Evolutionary conservation across 2,797 vertebrate species (phyloP).

Genomic region (Gadopsis marmoratus): DNA sequence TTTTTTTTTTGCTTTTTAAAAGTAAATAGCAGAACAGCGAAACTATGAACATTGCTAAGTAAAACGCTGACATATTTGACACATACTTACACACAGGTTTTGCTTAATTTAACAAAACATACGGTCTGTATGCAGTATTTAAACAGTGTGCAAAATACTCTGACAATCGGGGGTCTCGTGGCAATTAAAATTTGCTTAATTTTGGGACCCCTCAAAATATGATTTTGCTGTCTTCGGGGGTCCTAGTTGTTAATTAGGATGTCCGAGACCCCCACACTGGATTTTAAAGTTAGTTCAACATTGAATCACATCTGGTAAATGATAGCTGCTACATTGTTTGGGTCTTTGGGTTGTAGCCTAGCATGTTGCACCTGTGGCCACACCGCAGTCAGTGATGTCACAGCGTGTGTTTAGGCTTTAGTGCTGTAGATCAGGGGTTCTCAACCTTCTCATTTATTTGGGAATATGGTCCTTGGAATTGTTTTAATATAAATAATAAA

Average conservation of each 20-base stretch:
- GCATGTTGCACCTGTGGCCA: neutral
- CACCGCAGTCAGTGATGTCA: neutral
- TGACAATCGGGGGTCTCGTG: too few species aligned
- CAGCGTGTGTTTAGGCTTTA: neutral
- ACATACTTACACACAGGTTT: neutral
- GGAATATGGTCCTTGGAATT: too few species aligned
- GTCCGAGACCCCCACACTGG: too few species aligned
- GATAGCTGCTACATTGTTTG: neutral
- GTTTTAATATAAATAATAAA: too few species aligned
- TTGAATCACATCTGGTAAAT: neutral
- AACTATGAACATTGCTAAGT: neutral
- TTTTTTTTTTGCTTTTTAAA: neutral
- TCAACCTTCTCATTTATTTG: too few species aligned
- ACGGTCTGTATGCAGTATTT: neutral
- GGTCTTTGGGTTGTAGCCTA: neutral
- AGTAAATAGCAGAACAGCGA: neutral
- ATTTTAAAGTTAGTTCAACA: neutral
- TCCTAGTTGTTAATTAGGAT: too few species aligned
- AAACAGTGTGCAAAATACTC: too few species aligned
- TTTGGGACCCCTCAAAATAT: too few species aligned
- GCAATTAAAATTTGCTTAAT: too few species aligned
- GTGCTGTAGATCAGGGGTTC: too few species aligned
- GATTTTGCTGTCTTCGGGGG: too few species aligned
- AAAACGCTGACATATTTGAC: neutral
- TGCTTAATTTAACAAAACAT: neutral